Percentiles rank a stretch among this genome's conserved stretches.
Conservation (phyloP, 2,113 vertebrate genomes). For the Benitochromis conjunctus region DNA sequence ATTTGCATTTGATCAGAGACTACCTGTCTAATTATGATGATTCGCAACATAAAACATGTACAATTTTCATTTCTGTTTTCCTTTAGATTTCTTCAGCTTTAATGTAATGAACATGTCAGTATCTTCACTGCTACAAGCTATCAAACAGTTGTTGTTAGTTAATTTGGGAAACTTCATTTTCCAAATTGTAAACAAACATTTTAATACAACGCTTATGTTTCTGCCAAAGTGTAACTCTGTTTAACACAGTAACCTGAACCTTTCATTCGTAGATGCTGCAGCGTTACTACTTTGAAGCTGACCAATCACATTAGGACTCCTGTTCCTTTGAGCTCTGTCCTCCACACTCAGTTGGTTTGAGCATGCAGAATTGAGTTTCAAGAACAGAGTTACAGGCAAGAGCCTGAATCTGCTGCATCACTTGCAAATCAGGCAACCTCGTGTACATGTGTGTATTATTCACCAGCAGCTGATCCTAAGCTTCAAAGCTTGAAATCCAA, state of each 20-base stretch:
- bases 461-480: not conserved
- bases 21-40: not conserved
- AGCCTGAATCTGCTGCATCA: not conserved
- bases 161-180: not conserved
- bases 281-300: not conserved
- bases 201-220: not conserved
- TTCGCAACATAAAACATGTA: not conserved
- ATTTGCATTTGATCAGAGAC: not conserved
- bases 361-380: not conserved
- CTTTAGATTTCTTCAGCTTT: not conserved
- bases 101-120: not conserved
- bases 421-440: not conserved
- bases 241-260: not conserved
- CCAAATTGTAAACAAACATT: not conserved
- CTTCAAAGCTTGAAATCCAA: not conserved
- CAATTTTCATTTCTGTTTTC: not conserved
- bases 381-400: not conserved
- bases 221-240: not conserved
- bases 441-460: not conserved
- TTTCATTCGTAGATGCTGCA: not conserved
- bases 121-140: not conserved
- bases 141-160: not conserved
- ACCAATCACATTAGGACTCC: not conserved
- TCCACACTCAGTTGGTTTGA: not conserved
- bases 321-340: not conserved